phyloP scores from a whole-genome alignment of 2,888 invertebrate species.

The Anarsia innoxiella region DNA sequence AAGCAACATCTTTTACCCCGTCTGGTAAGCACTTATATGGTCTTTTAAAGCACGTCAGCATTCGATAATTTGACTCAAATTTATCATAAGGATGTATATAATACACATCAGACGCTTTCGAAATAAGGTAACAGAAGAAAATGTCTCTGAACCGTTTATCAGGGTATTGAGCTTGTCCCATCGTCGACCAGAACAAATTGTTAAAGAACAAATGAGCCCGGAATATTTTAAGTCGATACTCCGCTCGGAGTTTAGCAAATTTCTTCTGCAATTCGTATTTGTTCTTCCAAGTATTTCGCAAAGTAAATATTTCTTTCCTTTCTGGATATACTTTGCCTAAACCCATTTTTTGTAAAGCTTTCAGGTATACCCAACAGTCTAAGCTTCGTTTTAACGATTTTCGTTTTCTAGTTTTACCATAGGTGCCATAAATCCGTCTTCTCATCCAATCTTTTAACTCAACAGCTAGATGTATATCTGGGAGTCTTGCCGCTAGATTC shows the following conservation, averaged over 20 bases:
- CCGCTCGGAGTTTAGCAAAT: constrained; percentile 34
- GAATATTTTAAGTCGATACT: constrained; percentile 41
- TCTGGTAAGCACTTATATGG: no score
- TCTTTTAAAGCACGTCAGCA: no score
- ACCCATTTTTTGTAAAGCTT: constrained; percentile 29
- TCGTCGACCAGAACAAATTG: constrained; percentile 59
- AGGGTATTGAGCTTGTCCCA: constrained; percentile 53
- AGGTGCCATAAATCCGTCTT: constrained; percentile 46
- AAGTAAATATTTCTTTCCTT: constrained; percentile 28
- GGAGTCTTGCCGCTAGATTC: constrained; percentile 54
- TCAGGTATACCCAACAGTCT: constrained; percentile 40
- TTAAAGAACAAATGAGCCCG: constrained; percentile 40
- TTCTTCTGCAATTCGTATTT: constrained; percentile 42
- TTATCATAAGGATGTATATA: neutral
- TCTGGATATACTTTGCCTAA: constrained; percentile 29
- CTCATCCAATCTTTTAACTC: constrained; percentile 65
- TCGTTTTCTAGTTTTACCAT: constrained; percentile 16
- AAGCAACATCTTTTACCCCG: no score
- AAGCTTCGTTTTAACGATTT: constrained; percentile 32
- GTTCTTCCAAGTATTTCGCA: constrained; percentile 36
- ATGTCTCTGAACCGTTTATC: constrained; percentile 62
- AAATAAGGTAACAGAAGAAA: constrained; percentile 52
- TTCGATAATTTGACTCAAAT: no score
- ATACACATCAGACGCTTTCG: neutral
- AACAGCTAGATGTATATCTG: constrained; percentile 52